A percentile compares a stretch with the other conserved stretches of the same genome.
Evolutionary conservation across 2,888 invertebrate genomes (phyloP).

Genomic region (Adela reaumurella): DNA sequence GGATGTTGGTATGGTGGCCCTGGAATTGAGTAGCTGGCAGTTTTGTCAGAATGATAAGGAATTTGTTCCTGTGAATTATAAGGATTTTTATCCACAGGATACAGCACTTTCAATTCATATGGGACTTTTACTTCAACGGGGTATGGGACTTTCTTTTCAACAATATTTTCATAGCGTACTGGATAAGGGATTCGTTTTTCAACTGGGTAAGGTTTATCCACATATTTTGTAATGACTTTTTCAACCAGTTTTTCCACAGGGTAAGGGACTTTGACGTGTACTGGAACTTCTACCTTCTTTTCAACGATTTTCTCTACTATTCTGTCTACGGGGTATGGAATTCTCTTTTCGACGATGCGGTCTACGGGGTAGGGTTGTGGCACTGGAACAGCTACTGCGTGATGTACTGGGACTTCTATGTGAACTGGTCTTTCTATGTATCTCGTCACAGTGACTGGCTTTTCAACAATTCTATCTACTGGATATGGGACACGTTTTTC

Average conservation of each 20-base stretch:
- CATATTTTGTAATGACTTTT: slow-evolving; percentile 41
- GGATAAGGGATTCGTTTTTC: slow-evolving; percentile 45
- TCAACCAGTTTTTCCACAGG: slow-evolving; percentile 49
- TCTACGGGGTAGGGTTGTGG: slow-evolving; percentile 49
- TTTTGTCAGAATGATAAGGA: neutral
- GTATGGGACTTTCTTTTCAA: slow-evolving; percentile 47
- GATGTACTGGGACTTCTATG: slow-evolving; percentile 36
- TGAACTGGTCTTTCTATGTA: slow-evolving; percentile 39
- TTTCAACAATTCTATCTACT: slow-evolving; percentile 52
- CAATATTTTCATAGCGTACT: slow-evolving; percentile 47
- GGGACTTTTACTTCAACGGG: slow-evolving; percentile 20
- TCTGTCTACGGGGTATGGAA: slow-evolving; percentile 48
- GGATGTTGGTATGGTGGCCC: neutral
- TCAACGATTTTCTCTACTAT: slow-evolving; percentile 54
- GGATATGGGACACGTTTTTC: slow-evolving; percentile 45
- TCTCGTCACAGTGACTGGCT: slow-evolving; percentile 49
- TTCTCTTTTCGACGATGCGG: slow-evolving; percentile 46
- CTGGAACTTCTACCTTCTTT: slow-evolving; percentile 50
- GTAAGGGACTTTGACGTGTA: slow-evolving; percentile 43
- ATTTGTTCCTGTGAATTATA: slow-evolving; percentile 13
- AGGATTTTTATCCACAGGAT: slow-evolving; percentile 23
- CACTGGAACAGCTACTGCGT: slow-evolving; percentile 33
- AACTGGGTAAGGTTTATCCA: slow-evolving; percentile 49
- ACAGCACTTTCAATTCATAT: slow-evolving; percentile 16
- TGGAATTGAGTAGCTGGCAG: neutral